phyloP scores from a whole-genome alignment of 2,113 vertebrate species.

The Hippocampus abdominalis region DNA sequence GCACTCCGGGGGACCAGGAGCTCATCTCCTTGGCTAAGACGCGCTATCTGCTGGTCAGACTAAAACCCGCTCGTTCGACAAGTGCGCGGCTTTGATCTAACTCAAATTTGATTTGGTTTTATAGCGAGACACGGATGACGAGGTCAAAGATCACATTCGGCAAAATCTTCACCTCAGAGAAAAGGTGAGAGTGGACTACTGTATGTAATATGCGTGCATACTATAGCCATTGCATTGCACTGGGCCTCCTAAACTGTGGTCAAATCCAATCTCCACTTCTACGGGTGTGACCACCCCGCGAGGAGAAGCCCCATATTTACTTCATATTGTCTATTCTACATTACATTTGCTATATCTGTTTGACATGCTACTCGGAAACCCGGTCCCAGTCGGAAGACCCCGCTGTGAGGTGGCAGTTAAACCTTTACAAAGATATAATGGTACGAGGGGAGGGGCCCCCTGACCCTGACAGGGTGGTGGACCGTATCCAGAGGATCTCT shows the following conservation, averaged over 20 bases:
- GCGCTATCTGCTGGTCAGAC: conserved; percentile 85
- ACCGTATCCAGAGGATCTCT: conserved; percentile 94
- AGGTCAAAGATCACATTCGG: conserved; percentile 90
- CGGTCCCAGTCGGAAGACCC: conserved; percentile 88
- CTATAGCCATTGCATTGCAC: not conserved
- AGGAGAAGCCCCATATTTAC: not conserved
- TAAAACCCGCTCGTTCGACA: not conserved
- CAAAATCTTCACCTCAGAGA: conserved; percentile 92
- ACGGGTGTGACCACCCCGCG: not conserved
- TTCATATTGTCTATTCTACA: not conserved
- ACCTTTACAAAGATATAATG: conserved; percentile 90
- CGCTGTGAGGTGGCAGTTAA: conserved; percentile 94
- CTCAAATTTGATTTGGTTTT: conserved; percentile 26
- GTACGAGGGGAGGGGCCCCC: conserved; percentile 79
- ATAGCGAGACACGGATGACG: conserved; percentile 95
- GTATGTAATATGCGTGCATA: not conserved
- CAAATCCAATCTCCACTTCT: too few relatives aligned
- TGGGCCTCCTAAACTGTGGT: too few relatives aligned
- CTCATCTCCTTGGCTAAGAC: conserved; percentile 91
- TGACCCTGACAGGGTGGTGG: conserved; percentile 84
- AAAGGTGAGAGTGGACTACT: conserved; percentile 75
- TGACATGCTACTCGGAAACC: conserved; percentile 1
- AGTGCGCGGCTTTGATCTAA: not conserved
- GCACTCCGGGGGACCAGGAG: conserved; percentile 95
- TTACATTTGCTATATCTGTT: not conserved